Evolutionary conservation across 2,888 invertebrate species (phyloP), one percentile per base, ranked within the genome.

Genomic region (Polymixis flavicincta): DNA sequence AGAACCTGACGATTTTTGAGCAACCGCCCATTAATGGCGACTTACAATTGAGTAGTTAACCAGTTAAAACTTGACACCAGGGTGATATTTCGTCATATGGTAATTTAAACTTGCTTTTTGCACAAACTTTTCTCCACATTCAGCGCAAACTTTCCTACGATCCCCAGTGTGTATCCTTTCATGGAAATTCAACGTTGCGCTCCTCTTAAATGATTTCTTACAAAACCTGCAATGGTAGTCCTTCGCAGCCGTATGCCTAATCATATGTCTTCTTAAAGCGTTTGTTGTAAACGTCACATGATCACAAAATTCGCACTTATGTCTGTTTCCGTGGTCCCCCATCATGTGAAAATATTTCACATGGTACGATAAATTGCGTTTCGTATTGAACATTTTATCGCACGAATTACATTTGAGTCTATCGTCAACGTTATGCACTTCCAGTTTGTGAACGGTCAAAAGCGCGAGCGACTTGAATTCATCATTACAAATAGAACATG

Each of bases 21-120:
- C n/a, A n/a, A n/a, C n/a, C n/a, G n/a, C n/a, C n/a, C n/a, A n/a
- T n/a, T n/a, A n/a, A n/a, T n/a, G n/a, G n/a, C n/a, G n/a, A n/a
- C n/a, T n/a, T n/a, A n/a, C n/a, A n/a, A n/a, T n/a, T n/a, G n/a
- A n/a, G n/a, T n/a, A n/a, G n/a, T n/a, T n/a, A n/a, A n/a, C n/a
- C n/a, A n/a, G 25, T 83, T 87, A 94, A 86, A 91, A 95, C 61
- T 92, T 92, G 1, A 95, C 94, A 28, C 90, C 94, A 0, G 96
- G 95, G 77, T 96, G 96, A 69, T 95, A 93, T 61, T 95, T 96
- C 0, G 92, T 86, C 96, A 96, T 95, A 55, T 96, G 95, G 80
- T 95, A 96, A 78, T 96, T 96, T 76, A 95, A 83, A 76, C 96
- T 96, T 0, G 96, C 94, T 80, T 96, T 96, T 80, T 96, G 95